Evolutionary conservation across 2,888 invertebrate genomes (phyloP).

Genomic region (Melinopterus prodromus): DNA sequence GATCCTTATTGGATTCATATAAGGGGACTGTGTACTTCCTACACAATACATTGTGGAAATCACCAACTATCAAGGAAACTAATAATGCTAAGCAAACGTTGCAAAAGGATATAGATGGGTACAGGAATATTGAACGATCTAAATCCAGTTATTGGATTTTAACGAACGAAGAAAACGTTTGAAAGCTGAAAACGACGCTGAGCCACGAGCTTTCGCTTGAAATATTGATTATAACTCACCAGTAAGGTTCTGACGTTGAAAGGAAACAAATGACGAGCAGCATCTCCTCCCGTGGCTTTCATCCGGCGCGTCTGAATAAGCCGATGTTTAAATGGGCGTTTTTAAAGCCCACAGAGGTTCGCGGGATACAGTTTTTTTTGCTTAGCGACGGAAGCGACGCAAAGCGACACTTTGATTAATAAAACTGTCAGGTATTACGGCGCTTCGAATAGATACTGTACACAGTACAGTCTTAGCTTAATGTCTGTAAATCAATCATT

Average conservation of each 20-base stretch:
- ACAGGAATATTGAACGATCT: not conserved
- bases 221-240: constrained; percentile 4
- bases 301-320: not conserved
- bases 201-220: not conserved
- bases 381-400: not conserved
- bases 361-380: not conserved
- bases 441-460: not conserved
- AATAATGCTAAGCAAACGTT: too few relatives aligned
- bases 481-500: not conserved
- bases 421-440: not conserved
- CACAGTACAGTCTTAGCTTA: not conserved
- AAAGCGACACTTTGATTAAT: not conserved
- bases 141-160: not conserved
- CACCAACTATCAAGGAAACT: too few relatives aligned
- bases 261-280: not conserved
- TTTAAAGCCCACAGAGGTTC: not conserved
- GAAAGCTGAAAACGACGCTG: not conserved
- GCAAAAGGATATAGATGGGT: too few relatives aligned
- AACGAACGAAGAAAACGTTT: not conserved
- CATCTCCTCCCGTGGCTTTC: not conserved
- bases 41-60: too few relatives aligned
- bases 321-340: not conserved
- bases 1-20: too few relatives aligned
- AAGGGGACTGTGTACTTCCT: too few relatives aligned
- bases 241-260: not conserved